phyloP scores from a whole-genome alignment of 2,113 vertebrate genomes.

The Nestor notabilis region DNA sequence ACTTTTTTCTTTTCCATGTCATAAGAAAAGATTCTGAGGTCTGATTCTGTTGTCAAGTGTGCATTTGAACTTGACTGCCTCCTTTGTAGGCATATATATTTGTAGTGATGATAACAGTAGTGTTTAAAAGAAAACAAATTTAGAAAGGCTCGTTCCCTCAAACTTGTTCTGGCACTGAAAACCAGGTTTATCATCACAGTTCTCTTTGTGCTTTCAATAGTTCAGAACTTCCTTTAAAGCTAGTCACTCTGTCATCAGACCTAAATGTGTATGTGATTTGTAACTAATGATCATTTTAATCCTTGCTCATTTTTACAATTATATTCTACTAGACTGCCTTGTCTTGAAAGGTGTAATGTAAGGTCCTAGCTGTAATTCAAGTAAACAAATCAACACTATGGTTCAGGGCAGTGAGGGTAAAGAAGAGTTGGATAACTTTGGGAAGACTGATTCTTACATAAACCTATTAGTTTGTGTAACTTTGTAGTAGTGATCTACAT shows the following conservation, averaged over 20 bases:
- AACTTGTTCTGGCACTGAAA: neutral
- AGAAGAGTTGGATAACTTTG: neutral
- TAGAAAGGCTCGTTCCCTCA: neutral
- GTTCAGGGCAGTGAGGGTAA: neutral
- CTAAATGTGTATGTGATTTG: neutral
- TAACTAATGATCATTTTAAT: neutral
- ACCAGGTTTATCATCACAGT: neutral
- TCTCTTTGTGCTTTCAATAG: neutral
- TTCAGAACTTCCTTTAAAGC: neutral
- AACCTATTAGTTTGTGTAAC: neutral
- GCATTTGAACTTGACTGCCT: neutral
- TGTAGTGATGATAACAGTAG: neutral
- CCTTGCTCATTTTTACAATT: neutral
- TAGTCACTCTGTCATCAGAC: rapidly evolving
- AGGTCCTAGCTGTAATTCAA: neutral
- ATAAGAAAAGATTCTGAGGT: neutral
- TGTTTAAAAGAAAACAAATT: neutral
- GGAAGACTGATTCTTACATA: neutral
- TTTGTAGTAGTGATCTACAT: neutral
- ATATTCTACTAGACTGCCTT: neutral
- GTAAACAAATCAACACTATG: neutral
- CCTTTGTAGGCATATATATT: neutral
- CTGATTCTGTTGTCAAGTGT: neutral
- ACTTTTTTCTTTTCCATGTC: neutral
- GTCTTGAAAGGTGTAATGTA: neutral